Conservation (phyloP, 2,113 vertebrate species). For the Clarias magur region DNA sequence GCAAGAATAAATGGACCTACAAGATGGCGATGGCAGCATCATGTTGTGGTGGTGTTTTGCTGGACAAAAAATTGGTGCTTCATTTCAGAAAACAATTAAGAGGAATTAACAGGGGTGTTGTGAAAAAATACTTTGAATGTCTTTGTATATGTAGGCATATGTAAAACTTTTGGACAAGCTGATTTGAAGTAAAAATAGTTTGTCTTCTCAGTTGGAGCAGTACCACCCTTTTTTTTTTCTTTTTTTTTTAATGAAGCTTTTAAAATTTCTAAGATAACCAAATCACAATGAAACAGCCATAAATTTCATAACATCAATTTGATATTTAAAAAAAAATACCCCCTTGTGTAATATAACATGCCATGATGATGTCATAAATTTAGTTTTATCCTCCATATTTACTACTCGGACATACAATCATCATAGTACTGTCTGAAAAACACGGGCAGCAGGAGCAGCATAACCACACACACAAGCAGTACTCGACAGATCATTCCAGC, state of each 20-base stretch:
- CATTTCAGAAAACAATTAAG: not conserved
- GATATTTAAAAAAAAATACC: not conserved
- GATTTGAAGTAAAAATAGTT: not conserved
- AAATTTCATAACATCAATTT: not conserved
- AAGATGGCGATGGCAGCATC: not conserved
- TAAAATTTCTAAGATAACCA: not conserved
- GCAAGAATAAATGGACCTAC: not conserved
- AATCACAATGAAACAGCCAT: not conserved
- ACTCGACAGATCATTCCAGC: slow-evolving; percentile 76
- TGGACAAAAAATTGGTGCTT: not conserved
- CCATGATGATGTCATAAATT: not conserved
- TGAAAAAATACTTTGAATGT: not conserved
- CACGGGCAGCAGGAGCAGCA: not conserved
- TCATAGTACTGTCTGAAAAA: not conserved
- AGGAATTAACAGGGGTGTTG: no score
- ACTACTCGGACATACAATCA: not conserved
- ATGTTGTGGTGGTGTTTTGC: not conserved
- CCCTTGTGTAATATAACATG: not conserved
- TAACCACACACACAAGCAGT: slow-evolving; percentile 66
- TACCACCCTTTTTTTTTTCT: not conserved
- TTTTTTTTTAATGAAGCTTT: not conserved
- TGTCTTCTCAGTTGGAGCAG: not conserved
- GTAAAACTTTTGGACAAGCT: not conserved
- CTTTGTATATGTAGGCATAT: not conserved
- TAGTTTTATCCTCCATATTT: not conserved